These are phyloP conservation scores for Amphimedon queenslandica DNA, from an alignment of 37 sponge, comb jelly and placozoan species.

Conservation along the genomic window DNA sequence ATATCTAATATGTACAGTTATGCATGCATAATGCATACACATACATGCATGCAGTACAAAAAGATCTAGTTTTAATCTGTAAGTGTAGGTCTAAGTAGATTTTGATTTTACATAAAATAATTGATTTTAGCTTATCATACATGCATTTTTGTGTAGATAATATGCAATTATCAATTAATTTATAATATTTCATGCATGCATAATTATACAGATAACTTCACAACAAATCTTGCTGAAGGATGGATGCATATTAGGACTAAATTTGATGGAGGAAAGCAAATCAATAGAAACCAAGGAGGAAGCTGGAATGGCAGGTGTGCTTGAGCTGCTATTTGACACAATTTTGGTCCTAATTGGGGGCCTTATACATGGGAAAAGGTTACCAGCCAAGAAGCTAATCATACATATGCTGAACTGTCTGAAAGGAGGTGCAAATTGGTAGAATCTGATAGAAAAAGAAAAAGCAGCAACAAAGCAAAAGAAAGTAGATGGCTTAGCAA, in stretches of 20 bases:
- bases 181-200: no score
- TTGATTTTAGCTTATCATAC: no score
- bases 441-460: background rate
- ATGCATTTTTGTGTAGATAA: no score
- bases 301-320: slow-evolving; percentile 3
- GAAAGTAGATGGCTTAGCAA: background rate
- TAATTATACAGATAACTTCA: slow-evolving; percentile 25
- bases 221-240: slow-evolving; percentile 32
- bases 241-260: slow-evolving; percentile 54
- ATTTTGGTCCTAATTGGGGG: slow-evolving; percentile 5
- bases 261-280: slow-evolving; percentile 45
- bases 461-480: background rate
- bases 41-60: no score
- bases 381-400: background rate
- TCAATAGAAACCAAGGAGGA: slow-evolving; percentile 27
- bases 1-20: background rate
- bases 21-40: no score
- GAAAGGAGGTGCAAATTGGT: background rate
- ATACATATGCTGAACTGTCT: background rate
- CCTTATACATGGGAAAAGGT: slow-evolving; percentile 10
- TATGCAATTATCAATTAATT: no score
- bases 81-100: no score
- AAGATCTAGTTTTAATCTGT: no score
- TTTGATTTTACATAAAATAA: no score
- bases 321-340: background rate